Evolutionary conservation across 2,113 vertebrate genomes (phyloP).

Genomic region (Thermophis baileyi): DNA sequence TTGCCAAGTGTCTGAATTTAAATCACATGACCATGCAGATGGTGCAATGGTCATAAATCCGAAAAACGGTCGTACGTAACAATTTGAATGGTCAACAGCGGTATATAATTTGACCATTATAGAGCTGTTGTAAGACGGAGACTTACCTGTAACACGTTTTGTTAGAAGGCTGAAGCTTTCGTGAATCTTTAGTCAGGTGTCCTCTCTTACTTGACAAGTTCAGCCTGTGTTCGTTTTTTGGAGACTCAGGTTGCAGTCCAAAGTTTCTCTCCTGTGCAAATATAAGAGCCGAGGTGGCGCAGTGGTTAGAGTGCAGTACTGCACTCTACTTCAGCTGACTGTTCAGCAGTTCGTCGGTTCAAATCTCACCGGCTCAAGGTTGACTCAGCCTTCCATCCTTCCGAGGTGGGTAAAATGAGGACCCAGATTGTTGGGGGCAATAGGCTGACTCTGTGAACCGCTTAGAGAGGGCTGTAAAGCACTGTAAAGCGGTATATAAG

Average conservation of each 20-base stretch:
- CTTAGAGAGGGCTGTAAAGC: no score
- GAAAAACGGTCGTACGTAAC: background rate
- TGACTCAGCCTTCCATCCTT: no score
- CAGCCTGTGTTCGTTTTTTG: background rate
- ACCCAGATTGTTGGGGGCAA: no score
- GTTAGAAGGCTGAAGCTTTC: background rate
- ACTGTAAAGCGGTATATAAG: no score
- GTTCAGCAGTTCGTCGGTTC: no score
- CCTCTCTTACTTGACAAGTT: background rate
- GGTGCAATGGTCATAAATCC: background rate
- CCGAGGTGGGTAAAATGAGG: no score
- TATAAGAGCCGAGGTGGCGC: no score
- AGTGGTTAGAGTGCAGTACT: no score
- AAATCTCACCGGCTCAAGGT: no score
- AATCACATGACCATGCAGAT: background rate
- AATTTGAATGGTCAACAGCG: background rate
- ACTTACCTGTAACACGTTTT: background rate
- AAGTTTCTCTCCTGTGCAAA: constrained; percentile 61
- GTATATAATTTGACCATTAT: no score
- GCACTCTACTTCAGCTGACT: no score
- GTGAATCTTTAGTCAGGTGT: background rate
- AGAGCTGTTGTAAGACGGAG: background rate
- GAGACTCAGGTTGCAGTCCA: constrained; percentile 45
- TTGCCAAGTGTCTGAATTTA: background rate
- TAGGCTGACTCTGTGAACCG: no score